phyloP scores from a whole-genome alignment of 2,797 vertebrate genomes.

The Acomys russatus region DNA sequence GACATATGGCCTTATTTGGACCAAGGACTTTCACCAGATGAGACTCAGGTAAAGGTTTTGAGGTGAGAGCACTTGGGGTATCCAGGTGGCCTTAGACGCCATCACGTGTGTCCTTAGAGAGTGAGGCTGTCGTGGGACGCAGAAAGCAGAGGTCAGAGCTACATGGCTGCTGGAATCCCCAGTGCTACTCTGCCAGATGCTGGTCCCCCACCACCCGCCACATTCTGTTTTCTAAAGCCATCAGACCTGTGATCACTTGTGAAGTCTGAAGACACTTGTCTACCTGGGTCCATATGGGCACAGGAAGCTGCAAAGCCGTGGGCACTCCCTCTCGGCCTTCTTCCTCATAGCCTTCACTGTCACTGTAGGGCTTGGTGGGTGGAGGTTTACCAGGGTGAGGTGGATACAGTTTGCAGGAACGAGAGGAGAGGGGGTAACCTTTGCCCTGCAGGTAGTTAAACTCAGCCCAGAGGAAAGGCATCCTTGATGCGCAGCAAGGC shows the following conservation, averaged over 20 bases:
- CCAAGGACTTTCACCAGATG: background rate
- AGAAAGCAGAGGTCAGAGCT: background rate
- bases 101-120: background rate
- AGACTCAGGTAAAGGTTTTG: background rate
- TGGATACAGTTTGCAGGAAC: rapidly evolving
- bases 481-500: background rate
- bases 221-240: background rate
- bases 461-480: background rate
- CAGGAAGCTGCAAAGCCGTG: background rate
- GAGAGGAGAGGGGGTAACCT: background rate
- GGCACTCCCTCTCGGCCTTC: background rate
- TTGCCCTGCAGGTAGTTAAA: rapidly evolving
- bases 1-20: background rate
- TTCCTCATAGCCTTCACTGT: rapidly evolving
- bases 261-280: background rate
- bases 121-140: background rate
- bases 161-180: rapidly evolving
- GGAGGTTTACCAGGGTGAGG: background rate
- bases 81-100: background rate
- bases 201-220: background rate
- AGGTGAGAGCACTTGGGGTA: rapidly evolving
- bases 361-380: background rate
- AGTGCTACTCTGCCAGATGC: background rate
- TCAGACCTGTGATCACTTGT: background rate
- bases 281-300: background rate